Evolutionary conservation across 92 coral and sea anemone genomes (phyloP).

Genomic region (Zoanthus gigantus): DNA sequence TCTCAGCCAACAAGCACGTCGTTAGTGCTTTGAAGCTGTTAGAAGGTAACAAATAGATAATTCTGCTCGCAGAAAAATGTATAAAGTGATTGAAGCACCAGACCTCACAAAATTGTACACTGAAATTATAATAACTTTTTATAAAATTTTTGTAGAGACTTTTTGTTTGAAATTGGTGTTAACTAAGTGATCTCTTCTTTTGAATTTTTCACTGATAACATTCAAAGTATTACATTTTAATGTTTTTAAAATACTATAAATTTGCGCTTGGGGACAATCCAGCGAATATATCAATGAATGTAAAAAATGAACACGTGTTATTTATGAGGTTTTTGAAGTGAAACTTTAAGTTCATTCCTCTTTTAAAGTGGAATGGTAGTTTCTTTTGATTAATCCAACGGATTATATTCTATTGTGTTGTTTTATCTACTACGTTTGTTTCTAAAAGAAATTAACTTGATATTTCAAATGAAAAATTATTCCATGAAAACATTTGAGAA

Average conservation of each 20-base stretch:
- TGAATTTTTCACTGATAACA: conserved; percentile 1
- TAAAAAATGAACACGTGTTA: background rate
- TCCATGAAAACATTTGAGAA: conserved; percentile 18
- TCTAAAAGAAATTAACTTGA: conserved; percentile 45
- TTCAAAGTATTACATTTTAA: conserved; percentile 38
- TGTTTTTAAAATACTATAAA: background rate
- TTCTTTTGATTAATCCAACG: conserved; percentile 44
- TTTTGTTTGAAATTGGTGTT: conserved; percentile 29
- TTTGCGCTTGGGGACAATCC: conserved; percentile 25
- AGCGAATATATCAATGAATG: conserved; percentile 11
- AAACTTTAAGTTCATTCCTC: conserved; percentile 23
- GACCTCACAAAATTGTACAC: conserved; percentile 17
- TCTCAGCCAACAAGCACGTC: background rate
- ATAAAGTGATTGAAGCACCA: conserved; percentile 21
- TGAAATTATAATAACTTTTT: conserved; percentile 34
- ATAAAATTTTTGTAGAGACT: conserved; percentile 26
- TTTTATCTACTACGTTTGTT: conserved; percentile 27
- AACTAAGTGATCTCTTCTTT: conserved; percentile 26
- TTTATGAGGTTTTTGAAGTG: conserved; percentile 3
- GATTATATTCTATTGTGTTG: conserved; percentile 20
- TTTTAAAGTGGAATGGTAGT: conserved; percentile 24
- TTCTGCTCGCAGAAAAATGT: background rate
- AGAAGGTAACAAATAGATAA: background rate
- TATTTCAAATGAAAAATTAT: conserved; percentile 36
- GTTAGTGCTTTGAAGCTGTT: background rate